Evolutionary conservation across 1,140 invertebrate species (phyloP).

Genomic region (Thaumetopoea pityocampa): DNA sequence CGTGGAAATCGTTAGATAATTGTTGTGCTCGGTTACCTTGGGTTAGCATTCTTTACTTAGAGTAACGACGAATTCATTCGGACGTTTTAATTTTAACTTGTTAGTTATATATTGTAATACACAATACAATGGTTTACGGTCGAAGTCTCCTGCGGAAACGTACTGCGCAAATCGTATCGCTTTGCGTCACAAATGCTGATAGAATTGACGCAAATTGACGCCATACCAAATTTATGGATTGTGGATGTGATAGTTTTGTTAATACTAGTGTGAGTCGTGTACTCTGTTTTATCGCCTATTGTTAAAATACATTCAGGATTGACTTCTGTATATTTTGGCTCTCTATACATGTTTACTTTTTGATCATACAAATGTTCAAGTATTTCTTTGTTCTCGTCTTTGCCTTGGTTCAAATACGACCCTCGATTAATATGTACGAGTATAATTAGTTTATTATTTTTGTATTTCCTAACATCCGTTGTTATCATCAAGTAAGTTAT

Average conservation of each 20-base stretch:
- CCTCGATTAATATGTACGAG: too few species aligned
- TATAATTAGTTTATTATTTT: too few species aligned
- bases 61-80: slow-evolving; percentile 18
- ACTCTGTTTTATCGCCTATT: slow-evolving; percentile 7
- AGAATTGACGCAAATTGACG: slow-evolving; percentile 11
- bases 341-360: background rate
- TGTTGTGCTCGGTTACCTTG: slow-evolving; percentile 50
- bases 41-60: slow-evolving; percentile 31
- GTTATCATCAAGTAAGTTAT: slow-evolving; percentile 33
- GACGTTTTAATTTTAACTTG: slow-evolving; percentile 10
- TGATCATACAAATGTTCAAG: background rate
- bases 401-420: too few species aligned
- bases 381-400: background rate
- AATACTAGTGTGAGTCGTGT: slow-evolving; percentile 13
- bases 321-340: slow-evolving; percentile 1
- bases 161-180: slow-evolving; percentile 31
- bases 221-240: slow-evolving; percentile 16
- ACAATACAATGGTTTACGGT: slow-evolving; percentile 2
- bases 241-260: slow-evolving; percentile 18
- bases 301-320: slow-evolving; percentile 9
- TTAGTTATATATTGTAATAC: background rate
- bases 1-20: slow-evolving; percentile 51
- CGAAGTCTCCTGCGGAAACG: slow-evolving; percentile 21
- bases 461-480: slow-evolving; percentile 12
- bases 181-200: slow-evolving; percentile 22